Conservation (phyloP, 2,113 vertebrate species). For the Nothocercus nigrocapillus region DNA sequence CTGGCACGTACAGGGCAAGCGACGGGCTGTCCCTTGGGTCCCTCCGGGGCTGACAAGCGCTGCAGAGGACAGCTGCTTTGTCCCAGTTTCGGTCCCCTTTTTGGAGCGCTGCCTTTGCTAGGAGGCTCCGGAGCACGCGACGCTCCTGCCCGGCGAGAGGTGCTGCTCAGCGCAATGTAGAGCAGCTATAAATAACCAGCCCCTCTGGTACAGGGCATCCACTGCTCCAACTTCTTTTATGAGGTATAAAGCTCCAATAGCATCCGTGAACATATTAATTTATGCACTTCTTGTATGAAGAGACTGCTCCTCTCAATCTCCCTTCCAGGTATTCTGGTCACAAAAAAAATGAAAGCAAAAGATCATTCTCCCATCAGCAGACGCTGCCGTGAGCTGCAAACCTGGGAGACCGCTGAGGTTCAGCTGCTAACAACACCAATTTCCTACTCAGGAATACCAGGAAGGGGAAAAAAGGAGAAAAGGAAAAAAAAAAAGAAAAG, state of each 20-base stretch:
- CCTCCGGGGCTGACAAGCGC: background rate
- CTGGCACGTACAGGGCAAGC: background rate
- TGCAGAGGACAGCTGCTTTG: background rate
- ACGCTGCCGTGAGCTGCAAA: slow-evolving; percentile 24
- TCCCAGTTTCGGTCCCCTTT: background rate
- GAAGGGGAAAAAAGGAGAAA: background rate
- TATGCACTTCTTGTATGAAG: background rate
- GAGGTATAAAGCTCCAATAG: background rate
- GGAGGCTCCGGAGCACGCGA: background rate
- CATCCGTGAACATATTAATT: background rate
- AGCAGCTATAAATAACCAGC: background rate
- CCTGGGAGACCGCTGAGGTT: background rate
- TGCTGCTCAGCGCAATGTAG: accelerated
- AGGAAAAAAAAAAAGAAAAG: background rate
- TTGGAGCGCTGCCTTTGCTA: background rate
- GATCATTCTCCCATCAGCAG: background rate
- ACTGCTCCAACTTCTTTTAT: background rate
- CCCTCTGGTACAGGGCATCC: background rate
- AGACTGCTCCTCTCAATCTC: background rate
- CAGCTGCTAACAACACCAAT: slow-evolving; percentile 23
- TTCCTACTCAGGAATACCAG: slow-evolving; percentile 35
- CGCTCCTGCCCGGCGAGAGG: background rate
- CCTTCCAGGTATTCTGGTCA: slow-evolving; percentile 10
- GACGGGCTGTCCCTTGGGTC: too few relatives aligned
- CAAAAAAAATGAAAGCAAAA: slow-evolving; percentile 50